These are phyloP conservation scores for Falco naumanni DNA, from an alignment of 2,797 vertebrate species.

Conservation along the genomic window DNA sequence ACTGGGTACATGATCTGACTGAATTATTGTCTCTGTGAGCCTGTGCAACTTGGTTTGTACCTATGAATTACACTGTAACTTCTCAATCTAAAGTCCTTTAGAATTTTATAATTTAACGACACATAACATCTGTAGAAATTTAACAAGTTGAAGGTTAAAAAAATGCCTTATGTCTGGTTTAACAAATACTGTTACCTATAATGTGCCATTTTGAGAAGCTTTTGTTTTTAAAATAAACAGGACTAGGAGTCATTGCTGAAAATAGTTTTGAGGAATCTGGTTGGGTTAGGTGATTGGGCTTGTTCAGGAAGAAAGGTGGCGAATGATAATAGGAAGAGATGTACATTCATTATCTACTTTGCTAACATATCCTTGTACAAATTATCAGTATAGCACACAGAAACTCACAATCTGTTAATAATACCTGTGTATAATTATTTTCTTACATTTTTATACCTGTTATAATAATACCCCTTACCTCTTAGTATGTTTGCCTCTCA, in stretches of 20 bases:
- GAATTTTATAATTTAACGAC: background rate
- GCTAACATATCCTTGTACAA: background rate
- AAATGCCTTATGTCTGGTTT: background rate
- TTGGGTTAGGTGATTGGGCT: background rate
- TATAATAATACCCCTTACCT: conserved; percentile 3
- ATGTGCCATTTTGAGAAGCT: background rate
- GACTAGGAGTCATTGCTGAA: background rate
- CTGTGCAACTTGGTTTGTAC: background rate
- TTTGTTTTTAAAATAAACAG: background rate
- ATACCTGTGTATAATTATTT: background rate
- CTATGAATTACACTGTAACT: background rate
- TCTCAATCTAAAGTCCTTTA: background rate
- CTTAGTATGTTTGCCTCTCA: background rate
- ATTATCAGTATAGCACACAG: background rate
- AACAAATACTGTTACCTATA: background rate
- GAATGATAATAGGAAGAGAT: background rate
- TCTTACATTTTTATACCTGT: background rate
- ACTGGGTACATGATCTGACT: background rate
- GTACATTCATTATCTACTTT: background rate
- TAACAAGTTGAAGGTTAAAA: background rate
- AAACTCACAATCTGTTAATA: conserved; percentile 18
- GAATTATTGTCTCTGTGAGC: background rate
- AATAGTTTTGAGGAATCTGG: background rate
- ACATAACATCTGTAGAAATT: background rate
- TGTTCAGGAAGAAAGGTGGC: background rate